Evolutionary conservation across 2,888 invertebrate species (phyloP).

Genomic region (Syrista parreyssii): DNA sequence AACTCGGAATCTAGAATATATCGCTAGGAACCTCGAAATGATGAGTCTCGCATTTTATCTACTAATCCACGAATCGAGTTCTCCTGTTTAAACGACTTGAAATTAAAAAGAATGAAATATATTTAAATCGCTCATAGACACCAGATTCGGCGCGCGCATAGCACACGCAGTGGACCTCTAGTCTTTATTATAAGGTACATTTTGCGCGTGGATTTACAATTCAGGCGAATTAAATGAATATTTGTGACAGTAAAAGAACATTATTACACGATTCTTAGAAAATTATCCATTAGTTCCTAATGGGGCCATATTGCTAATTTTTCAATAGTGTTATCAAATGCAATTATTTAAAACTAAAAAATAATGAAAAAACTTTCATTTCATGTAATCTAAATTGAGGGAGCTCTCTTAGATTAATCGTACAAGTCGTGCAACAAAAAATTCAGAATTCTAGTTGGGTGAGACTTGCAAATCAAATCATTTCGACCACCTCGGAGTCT

Average conservation of each 20-base stretch:
- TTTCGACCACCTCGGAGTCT: neutral
- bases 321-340: neutral
- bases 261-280: neutral
- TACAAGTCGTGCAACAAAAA: neutral
- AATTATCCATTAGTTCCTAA: neutral
- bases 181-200: neutral
- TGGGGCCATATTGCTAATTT: neutral
- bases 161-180: too few relatives aligned
- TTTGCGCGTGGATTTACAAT: neutral
- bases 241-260: neutral
- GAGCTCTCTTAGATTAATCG: neutral
- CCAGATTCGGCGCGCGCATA: too few relatives aligned
- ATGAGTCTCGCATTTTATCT: too few relatives aligned
- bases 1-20: too few relatives aligned
- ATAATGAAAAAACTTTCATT: neutral
- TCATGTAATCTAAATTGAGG: neutral
- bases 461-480: neutral
- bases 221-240: neutral
- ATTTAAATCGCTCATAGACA: too few relatives aligned
- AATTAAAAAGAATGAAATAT: too few relatives aligned
- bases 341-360: neutral
- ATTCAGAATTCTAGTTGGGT: neutral
- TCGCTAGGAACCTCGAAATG: too few relatives aligned
- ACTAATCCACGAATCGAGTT: too few relatives aligned
- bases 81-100: too few relatives aligned